Evolutionary conservation across 2,888 invertebrate species (phyloP), one percentile per base, ranked within the genome.

Genomic region (Danaus chrysippus): DNA sequence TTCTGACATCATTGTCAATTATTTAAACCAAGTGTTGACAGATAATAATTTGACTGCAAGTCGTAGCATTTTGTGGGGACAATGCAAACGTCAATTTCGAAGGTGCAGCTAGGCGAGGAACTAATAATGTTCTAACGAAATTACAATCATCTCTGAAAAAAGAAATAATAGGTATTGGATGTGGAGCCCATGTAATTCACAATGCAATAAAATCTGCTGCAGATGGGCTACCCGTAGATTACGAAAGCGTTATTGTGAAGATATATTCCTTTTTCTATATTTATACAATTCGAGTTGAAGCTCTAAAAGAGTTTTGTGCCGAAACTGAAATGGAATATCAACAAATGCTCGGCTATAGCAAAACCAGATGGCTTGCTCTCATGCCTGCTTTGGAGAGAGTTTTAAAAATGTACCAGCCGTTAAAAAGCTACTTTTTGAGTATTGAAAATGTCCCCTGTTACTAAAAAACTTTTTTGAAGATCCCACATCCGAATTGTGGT

Each of bases 381-480:
- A 69, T 68, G 67, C 67, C 67, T 52, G 64, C 64, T 0, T 19
- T 69, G n/a, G 65, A 65, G 10, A 70, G 74, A 19, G 63, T 72
- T 70, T 68, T 75, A 65, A 75, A 76, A 75, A 75, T 75, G 73
- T 76, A 64, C 63, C 69, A 71, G 68, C 71, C 75, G 17, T 72
- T 76, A 64, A 75, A 73, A 71, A 68, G 53, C 65, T 76, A 76
- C 65, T 76, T 76, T 71, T 68, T 75, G 69, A 71, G 71, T 53
- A 72, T 71, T 59, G 71, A 76, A 75, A 75, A 34, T 74, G 70
- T 64, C 74, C 73, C 58, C 41, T 42, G 42, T 56, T 71, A 62
- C 54, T 71, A 69, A 74, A 72, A 70, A 69, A 60, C 60, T 70
- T 74, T 71, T 76, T 75, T 66, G 68, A 72, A 70, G 61, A 74